Percentiles rank a stretch among this genome's conserved stretches.
Evolutionary conservation across 2,113 vertebrate genomes (phyloP).

Genomic region (Podarcis muralis): DNA sequence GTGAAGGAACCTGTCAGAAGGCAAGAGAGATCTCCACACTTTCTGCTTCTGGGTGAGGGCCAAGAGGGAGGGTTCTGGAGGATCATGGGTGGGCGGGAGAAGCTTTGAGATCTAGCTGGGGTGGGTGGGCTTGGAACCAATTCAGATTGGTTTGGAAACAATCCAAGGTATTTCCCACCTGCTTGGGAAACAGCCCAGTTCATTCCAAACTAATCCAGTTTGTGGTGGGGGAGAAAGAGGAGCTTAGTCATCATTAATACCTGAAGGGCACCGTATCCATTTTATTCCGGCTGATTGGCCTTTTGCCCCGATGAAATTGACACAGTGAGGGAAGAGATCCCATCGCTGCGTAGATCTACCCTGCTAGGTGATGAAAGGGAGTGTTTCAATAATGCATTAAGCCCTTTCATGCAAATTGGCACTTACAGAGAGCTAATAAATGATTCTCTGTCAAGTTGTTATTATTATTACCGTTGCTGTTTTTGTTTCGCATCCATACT

Average conservation of each 20-base stretch:
- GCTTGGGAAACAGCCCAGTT: neutral
- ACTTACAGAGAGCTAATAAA: slow-evolving; percentile 56
- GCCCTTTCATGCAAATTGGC: slow-evolving; percentile 56
- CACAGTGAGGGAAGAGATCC: slow-evolving; percentile 14
- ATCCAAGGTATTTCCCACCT: neutral
- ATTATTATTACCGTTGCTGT: slow-evolving; percentile 45
- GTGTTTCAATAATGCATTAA: slow-evolving; percentile 50
- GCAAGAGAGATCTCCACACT: neutral
- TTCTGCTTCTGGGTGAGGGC: neutral
- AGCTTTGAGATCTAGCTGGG: neutral
- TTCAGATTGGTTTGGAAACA: neutral
- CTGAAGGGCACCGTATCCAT: neutral
- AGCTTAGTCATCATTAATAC: neutral
- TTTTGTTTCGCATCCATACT: slow-evolving; percentile 54
- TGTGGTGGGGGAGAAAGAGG: too few relatives aligned
- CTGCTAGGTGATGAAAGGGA: slow-evolving; percentile 45
- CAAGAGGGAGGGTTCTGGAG: neutral
- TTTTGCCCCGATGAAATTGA: neutral
- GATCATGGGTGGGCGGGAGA: neutral
- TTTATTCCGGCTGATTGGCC: neutral
- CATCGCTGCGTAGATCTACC: neutral
- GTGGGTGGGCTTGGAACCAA: neutral
- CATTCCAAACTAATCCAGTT: neutral
- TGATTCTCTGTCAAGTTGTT: slow-evolving; percentile 39
- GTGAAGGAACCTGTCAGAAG: neutral